Evolutionary conservation across 2,888 invertebrate species (phyloP).

Genomic region (Creontiades dilutus): DNA sequence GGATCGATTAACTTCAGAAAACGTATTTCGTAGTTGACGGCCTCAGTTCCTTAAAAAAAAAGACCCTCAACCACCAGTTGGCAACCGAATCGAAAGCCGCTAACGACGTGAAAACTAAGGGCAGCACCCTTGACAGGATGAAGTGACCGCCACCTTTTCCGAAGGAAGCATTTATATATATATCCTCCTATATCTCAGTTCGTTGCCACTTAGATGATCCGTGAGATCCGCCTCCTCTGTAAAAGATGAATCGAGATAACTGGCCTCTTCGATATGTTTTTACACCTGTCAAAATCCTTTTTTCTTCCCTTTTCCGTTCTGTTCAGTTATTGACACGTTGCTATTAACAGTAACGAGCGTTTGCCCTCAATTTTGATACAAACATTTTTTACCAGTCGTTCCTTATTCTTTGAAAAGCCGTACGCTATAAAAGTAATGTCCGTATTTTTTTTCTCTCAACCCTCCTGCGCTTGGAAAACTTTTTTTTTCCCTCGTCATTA

Average conservation of each 20-base stretch:
- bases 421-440: slow-evolving; percentile 23
- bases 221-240: slow-evolving; percentile 1
- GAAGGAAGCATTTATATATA: slow-evolving; percentile 16
- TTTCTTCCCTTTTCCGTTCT: slow-evolving; percentile 12
- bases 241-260: slow-evolving; percentile 9
- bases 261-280: slow-evolving; percentile 40
- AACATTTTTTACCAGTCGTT: slow-evolving; percentile 21
- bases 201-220: slow-evolving; percentile 17
- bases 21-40: too few species aligned
- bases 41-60: background rate
- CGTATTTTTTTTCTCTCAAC: slow-evolving; percentile 15
- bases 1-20: too few species aligned
- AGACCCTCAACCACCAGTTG: background rate
- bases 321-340: slow-evolving; percentile 52
- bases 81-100: slow-evolving; percentile 38
- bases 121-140: slow-evolving; percentile 18
- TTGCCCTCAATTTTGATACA: slow-evolving; percentile 51
- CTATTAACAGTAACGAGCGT: slow-evolving; percentile 55
- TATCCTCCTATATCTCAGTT: background rate
- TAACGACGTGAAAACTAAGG: slow-evolving; percentile 34
- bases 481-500: slow-evolving; percentile 34
- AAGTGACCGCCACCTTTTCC: slow-evolving; percentile 16
- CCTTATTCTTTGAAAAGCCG: slow-evolving; percentile 49
- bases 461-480: slow-evolving; percentile 38
- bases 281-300: slow-evolving; percentile 54